These are phyloP conservation scores for Serrognathus titanus DNA, from an alignment of 2,888 invertebrate species.

Conservation along the genomic window DNA sequence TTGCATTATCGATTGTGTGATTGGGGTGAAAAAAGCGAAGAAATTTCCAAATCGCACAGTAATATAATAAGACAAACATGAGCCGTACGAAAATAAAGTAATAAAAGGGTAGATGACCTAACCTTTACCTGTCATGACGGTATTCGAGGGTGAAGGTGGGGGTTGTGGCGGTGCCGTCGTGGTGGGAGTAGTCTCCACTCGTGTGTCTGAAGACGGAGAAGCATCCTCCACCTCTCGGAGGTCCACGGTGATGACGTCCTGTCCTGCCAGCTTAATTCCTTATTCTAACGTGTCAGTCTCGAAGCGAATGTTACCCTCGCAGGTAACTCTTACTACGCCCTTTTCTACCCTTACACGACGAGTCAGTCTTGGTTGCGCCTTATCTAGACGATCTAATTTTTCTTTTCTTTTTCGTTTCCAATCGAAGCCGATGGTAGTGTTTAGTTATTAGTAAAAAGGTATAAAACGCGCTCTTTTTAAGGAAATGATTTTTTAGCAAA, in stretches of 20 bases:
- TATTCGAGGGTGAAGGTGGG: slow-evolving; percentile 44
- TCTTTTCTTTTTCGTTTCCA: not conserved
- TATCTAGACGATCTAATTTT: no score
- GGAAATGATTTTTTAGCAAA: slow-evolving; percentile 9
- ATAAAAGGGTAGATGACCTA: slow-evolving; percentile 18
- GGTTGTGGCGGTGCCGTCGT: slow-evolving; percentile 34
- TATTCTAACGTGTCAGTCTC: slow-evolving; percentile 7
- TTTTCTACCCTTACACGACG: not conserved
- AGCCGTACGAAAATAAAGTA: not conserved
- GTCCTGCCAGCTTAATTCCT: slow-evolving; percentile 43
- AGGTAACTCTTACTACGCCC: not conserved
- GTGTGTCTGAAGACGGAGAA: slow-evolving; percentile 38
- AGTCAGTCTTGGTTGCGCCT: slow-evolving; percentile 8
- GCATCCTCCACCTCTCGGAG: slow-evolving; percentile 47
- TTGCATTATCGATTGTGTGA: no score
- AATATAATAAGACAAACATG: slow-evolving; percentile 6
- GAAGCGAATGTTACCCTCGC: slow-evolving; percentile 1
- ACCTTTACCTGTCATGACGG: slow-evolving; percentile 49
- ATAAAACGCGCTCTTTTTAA: not conserved
- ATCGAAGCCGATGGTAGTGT: not conserved
- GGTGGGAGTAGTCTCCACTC: slow-evolving; percentile 34
- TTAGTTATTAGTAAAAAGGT: not conserved
- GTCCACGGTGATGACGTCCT: slow-evolving; percentile 45
- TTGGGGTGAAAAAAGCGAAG: not conserved
- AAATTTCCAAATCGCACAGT: slow-evolving; percentile 5